Base-by-base conservation (phyloP, 2,113 vertebrate species). In the Rana temporaria region DNA sequence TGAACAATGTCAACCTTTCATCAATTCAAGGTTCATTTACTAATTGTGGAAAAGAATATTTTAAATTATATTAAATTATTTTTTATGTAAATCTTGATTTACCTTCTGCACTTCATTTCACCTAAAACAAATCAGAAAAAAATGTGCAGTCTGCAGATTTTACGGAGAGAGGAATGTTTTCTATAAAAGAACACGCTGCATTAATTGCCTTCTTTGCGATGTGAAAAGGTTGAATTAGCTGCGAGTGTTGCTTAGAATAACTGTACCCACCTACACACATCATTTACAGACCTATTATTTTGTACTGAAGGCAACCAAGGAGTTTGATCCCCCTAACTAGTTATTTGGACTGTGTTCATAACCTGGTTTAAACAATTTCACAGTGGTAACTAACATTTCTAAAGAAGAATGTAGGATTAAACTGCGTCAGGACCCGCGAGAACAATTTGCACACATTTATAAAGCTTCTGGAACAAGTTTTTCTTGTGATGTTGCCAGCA, bases 211-310 rank as follows among this genome's bases (percentile, higher is more conserved):
- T 16, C 24, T 2, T 17, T 55, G 26, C 18, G 2, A 30, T 52
- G 26, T 56, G 24, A 72, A 56, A 72, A 72, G 69, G 52, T 56
- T 56, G 56, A 72, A 72, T 55, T 22, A 71, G 68, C 68, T 22
- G 17, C 32, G 69, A 48, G 42, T 26, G 69, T 32, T 12, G 52
- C 69, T 72, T 22, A 12, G 24, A 72, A 55, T 14, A n/a, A 18
- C n/a, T 78, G 38, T 55, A 26, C 62, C 62, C 79, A 53, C 79
- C 79, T 42, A 73, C 79, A 56, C 79, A 56, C 70, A 4, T 42
- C 32, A 68, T 82, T 73, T 63, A 17, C 26, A 34, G 26, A 17
- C 48, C 24, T 57, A 19, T 71, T 65, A 48, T 19, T 81, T 65
- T 73, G 34, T 71, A 26, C 32, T 16, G 26, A 2, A 2, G 1